Conservation (phyloP, 2,888 invertebrate species). For the Thymelicus sylvestris region DNA sequence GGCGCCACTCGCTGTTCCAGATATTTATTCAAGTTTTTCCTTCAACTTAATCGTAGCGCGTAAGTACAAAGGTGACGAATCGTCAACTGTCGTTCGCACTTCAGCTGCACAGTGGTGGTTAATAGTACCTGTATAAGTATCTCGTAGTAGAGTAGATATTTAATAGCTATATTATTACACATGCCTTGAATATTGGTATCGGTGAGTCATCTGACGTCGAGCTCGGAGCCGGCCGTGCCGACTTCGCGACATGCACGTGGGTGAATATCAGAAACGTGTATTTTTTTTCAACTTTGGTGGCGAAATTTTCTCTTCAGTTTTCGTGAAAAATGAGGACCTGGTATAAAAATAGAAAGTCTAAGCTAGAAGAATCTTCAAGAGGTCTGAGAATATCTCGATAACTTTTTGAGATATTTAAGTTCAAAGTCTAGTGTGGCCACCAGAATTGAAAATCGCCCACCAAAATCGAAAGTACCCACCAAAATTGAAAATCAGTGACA, state of each 20-base stretch:
- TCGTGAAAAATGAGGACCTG: no score
- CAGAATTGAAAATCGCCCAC: no score
- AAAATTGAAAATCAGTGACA: no score
- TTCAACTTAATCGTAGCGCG: neutral
- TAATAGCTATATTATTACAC: constrained; percentile 41
- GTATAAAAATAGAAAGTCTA: no score
- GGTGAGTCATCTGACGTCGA: constrained; percentile 69
- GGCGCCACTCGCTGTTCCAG: constrained; percentile 24
- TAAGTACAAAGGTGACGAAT: constrained; percentile 3
- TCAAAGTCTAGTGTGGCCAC: no score
- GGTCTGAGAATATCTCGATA: no score
- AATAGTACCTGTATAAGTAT: constrained; percentile 23
- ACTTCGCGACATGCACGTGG: constrained; percentile 44
- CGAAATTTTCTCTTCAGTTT: no score
- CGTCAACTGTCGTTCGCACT: neutral
- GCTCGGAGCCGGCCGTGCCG: constrained; percentile 64
- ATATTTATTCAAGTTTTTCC: constrained; percentile 18
- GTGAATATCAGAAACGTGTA: no score
- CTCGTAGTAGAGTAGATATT: constrained; percentile 16
- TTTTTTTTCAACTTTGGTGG: no score
- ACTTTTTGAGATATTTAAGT: no score
- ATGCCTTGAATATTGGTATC: constrained; percentile 49
- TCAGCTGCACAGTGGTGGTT: constrained; percentile 1
- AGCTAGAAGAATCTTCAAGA: no score
- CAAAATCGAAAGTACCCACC: no score